These are phyloP conservation scores for Drosophila yooni DNA, from an alignment of 2,888 invertebrate species.

Conservation along the genomic window DNA sequence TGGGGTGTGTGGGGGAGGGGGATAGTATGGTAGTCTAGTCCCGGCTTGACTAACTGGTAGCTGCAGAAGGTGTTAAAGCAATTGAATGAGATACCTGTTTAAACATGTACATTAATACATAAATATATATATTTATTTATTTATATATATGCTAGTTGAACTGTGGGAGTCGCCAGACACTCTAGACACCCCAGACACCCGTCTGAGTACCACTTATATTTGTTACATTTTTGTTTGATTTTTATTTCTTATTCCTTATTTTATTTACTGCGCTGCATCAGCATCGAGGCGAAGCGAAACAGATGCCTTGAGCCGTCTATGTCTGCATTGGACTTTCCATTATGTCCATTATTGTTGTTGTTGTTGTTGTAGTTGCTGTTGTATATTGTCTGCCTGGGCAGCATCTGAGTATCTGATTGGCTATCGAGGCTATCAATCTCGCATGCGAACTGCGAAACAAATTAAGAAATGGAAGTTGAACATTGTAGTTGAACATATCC, in stretches of 20 bases:
- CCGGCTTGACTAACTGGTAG: conserved; percentile 16
- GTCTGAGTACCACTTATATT: conserved; percentile 32
- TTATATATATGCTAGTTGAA: neutral
- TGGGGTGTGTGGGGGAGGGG: neutral
- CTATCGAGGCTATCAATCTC: conserved; percentile 26
- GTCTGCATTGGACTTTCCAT: neutral
- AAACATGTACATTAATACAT: neutral
- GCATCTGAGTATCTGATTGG: conserved; percentile 48
- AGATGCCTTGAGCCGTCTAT: neutral
- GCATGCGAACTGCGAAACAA: conserved; percentile 2
- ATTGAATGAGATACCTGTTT: conserved; percentile 33
- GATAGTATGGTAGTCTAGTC: conserved; percentile 1
- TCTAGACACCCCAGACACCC: conserved; percentile 16
- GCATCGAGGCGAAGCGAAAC: neutral
- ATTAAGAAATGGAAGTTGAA: neutral
- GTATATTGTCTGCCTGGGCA: conserved; percentile 23
- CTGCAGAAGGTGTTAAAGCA: conserved; percentile 43
- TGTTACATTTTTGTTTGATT: conserved; percentile 40
- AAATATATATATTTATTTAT: neutral
- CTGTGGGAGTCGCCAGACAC: conserved; percentile 23
- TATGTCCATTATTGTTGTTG: conserved; percentile 1
- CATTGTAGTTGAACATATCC: neutral
- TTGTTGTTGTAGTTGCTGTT: neutral
- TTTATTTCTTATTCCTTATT: conserved; percentile 39
- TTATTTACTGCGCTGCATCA: conserved; percentile 27